These are phyloP conservation scores for Semotilus atromaculatus DNA, from an alignment of 2,797 vertebrate genomes.

Conservation along the genomic window DNA sequence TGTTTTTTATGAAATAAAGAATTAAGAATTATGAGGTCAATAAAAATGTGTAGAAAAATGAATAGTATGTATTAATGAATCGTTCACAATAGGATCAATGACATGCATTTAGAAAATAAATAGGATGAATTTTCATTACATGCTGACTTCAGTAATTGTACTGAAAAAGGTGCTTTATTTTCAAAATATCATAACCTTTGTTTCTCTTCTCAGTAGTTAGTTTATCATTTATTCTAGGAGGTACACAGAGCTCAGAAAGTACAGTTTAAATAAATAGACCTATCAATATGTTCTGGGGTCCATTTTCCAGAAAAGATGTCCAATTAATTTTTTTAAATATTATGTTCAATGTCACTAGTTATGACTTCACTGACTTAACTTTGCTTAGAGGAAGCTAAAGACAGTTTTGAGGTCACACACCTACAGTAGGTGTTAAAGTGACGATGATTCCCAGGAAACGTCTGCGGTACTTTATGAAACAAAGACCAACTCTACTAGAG, in stretches of 20 bases:
- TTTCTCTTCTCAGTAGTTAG: background rate
- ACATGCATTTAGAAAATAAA: background rate
- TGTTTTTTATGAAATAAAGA: background rate
- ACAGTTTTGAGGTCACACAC: conserved; percentile 1
- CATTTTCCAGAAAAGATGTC: background rate
- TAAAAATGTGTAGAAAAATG: background rate
- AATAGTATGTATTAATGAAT: background rate
- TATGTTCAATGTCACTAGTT: background rate
- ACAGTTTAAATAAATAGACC: background rate
- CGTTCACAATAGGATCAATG: background rate
- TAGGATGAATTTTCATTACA: background rate
- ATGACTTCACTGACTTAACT: background rate
- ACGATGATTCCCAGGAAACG: background rate
- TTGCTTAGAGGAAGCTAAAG: background rate
- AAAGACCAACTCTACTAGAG: background rate
- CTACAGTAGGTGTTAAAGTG: background rate
- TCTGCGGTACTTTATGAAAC: background rate
- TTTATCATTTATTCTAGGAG: background rate
- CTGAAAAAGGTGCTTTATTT: background rate
- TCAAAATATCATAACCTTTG: too few relatives aligned
- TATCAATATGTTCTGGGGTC: background rate
- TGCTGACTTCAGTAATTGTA: background rate
- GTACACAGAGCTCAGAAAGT: background rate
- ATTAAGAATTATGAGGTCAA: background rate
- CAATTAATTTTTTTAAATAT: too few relatives aligned